Evolutionary conservation across 53 echinoderm and acorn worm species (phyloP), one percentile per base, ranked within the genome.

Genomic region (Mesocentrotus franciscanus): DNA sequence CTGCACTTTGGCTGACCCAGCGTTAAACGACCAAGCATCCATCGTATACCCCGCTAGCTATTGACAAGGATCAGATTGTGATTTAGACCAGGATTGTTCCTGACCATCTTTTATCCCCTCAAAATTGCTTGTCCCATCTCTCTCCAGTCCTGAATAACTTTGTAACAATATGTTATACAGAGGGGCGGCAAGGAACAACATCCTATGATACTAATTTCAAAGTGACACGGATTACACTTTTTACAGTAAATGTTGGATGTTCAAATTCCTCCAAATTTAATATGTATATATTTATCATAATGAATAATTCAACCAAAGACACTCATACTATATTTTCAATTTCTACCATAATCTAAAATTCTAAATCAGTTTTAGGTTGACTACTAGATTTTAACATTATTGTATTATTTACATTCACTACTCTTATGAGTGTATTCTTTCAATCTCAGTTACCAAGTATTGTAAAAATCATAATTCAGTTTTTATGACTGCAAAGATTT

Each of bases 11-110:
- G 1, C 64, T 92, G 92, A 92, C 92, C 92, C 75, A 36, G 22
- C 12, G 36, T 56, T 72, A 22, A 92, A 92, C 35, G 34, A 49
- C 49, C 56, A 36, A 49, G 74, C 92, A 74, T 92, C 71, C 35
- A 92, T 72, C 49, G 62, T 91, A 61, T 66, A 7, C 58, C 91
- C 91, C 91, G 66, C 20, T 91, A 72, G 71, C 92, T 92, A 92
- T 92, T 92, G 71, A 92, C 33, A 62, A 70, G 92, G 92, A 92
- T 92, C 92, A 92, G 27, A 35, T 74, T 56, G 92, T 74, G 92
- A 92, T 92, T 92, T 71, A 74, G 92, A 56, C 32, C 56, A 8
- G 27, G 42, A 71, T 71, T 71, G 64, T 71, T 72, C 55, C 92
- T 1, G 22, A 49, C 10, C 76, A 16, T 72, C 71, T 74, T 74